Evolutionary conservation across 2,797 vertebrate genomes (phyloP).

Genomic region (Moxostoma hubbsi): DNA sequence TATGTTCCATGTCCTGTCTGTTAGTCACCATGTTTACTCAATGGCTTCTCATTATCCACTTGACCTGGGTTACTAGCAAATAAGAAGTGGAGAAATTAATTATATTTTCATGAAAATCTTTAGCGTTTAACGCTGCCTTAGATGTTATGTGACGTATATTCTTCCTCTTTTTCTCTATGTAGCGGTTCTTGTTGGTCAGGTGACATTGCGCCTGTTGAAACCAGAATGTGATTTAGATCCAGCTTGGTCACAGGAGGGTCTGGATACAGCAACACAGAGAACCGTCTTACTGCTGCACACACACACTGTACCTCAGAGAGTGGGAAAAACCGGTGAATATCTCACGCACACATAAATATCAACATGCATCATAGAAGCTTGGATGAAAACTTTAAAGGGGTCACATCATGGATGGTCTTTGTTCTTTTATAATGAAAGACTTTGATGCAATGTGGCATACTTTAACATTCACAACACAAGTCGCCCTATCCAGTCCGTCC

Average conservation of each 20-base stretch:
- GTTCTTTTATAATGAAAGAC: too few species aligned
- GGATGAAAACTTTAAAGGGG: too few species aligned
- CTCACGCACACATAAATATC: neutral
- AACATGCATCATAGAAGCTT: too few species aligned
- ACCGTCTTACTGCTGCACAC: slow-evolving; percentile 83
- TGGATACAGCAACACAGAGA: slow-evolving; percentile 84
- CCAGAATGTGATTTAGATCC: slow-evolving; percentile 89
- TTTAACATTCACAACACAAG: too few species aligned
- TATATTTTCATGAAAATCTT: too few species aligned
- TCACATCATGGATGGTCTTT: too few species aligned
- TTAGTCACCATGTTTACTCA: too few species aligned
- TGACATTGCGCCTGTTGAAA: slow-evolving; percentile 91
- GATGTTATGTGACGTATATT: neutral
- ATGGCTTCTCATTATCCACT: too few species aligned
- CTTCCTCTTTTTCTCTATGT: neutral
- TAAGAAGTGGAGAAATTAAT: too few species aligned
- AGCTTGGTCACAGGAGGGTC: slow-evolving; percentile 91
- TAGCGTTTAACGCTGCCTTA: neutral
- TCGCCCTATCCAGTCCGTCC: too few species aligned
- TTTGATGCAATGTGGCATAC: too few species aligned
- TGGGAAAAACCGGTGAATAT: slow-evolving; percentile 75
- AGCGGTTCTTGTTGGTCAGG: slow-evolving; percentile 90
- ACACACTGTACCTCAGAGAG: slow-evolving; percentile 82
- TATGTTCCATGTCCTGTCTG: neutral
- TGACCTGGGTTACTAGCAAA: too few species aligned